Evolutionary conservation across 2,113 vertebrate species (phyloP), one percentile per base, ranked within the genome.

Genomic region (Beaufortia kweichowensis): DNA sequence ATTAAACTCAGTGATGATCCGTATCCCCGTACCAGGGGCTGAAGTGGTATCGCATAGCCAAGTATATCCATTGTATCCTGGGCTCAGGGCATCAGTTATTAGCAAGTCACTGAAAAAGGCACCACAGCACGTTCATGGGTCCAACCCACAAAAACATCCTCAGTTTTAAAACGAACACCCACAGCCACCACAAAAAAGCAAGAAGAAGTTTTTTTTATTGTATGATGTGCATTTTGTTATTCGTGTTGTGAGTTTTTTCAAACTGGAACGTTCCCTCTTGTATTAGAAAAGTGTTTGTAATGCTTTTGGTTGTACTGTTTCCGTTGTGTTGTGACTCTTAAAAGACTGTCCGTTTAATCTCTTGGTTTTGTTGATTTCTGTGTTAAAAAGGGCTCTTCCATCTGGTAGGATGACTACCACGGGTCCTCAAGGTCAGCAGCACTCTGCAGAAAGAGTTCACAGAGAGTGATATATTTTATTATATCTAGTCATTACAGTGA

Each of bases 341-440:
- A 80, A 82, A 75, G 82, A 60, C 73, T 77, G 79, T 85, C 79
- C 11, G 14, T 83, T 77, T 80, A 78, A 90, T 89, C 91, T 93
- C 90, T 92, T 89, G 88, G 90, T 92, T 91, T 90, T 90, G 89
- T 90, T 91, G 91, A 90, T 89, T 92, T 94, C 92, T 92, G 89
- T 92, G 91, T 90, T 87, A 86, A 90, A 87, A 93, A 92, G 93
- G 92, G 94, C 95, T 93, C 93, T 95, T 74, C 78, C 77, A 83
- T 87, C 76, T 75, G 39, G 78, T 77, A 84, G 85, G 87, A 80
- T 75, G 93, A 94, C 95, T 99, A 99, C 96, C 96, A 98, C 89
- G 95, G 94, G 93, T 95, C 95, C 93, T 99, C 95, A 90, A 96
- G 90, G 89, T 98, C 96, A 81, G 94, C 94, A 92, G 93, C 94